Conservation (phyloP, 2,888 invertebrate genomes). For the Camptogramma bilineatum region DNA sequence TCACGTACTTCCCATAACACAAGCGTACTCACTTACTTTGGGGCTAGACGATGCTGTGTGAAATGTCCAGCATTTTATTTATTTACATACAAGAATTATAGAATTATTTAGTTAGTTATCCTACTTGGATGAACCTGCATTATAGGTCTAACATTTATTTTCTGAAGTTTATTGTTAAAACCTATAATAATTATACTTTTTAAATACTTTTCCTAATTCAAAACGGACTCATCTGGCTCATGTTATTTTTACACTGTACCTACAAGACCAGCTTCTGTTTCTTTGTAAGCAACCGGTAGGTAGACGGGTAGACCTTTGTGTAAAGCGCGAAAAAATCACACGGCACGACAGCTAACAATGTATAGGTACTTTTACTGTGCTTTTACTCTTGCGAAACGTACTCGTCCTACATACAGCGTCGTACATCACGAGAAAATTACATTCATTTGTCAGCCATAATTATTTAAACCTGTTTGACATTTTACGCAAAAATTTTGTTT, state of each 20-base stretch:
- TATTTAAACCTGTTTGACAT: constrained; percentile 8
- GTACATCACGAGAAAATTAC: constrained; percentile 35
- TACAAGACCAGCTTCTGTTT: background rate
- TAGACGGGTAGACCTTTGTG: constrained; percentile 23
- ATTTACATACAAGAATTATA: no score
- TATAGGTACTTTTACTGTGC: constrained; percentile 48
- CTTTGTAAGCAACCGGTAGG: constrained; percentile 14
- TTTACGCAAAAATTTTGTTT: constrained; percentile 4
- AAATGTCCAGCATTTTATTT: no score
- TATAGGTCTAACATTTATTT: no score
- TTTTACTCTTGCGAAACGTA: constrained; percentile 59
- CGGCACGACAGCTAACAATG: constrained; percentile 23
- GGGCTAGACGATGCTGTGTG: no score
- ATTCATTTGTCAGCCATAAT: constrained; percentile 31
- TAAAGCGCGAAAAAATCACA: constrained; percentile 26
- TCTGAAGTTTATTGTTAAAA: no score
- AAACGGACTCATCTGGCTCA: background rate
- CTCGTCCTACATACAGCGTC: constrained; percentile 57
- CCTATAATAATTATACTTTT: no score
- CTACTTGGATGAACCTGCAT: no score
- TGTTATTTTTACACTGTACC: background rate
- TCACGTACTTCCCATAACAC: no score
- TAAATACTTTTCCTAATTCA: no score
- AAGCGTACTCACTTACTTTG: no score
- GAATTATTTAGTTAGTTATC: no score